phyloP scores from a whole-genome alignment of 53 echinoderm and acorn worm genomes.

The Temnopleurus reevesii region DNA sequence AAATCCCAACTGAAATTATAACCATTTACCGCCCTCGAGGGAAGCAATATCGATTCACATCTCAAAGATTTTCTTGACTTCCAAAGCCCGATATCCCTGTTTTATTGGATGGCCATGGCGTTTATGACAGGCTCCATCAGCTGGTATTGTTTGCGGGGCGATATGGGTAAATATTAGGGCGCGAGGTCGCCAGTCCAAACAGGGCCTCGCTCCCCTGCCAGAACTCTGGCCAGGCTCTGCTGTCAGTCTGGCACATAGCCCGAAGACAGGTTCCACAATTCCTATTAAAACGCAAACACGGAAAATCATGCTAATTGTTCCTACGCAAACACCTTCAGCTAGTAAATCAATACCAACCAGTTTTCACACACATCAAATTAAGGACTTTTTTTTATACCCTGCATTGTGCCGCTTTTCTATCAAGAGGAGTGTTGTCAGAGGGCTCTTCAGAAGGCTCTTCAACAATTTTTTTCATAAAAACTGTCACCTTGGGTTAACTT shows the following conservation, averaged over 20 bases:
- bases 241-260: not conserved
- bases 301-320: slow-evolving; percentile 42
- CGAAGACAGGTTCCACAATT: not conserved
- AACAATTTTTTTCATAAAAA: not conserved
- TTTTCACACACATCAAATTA: slow-evolving; percentile 29
- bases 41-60: not conserved
- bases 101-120: slow-evolving; percentile 25
- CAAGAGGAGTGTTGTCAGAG: not conserved
- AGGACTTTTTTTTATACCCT: not conserved
- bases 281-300: slow-evolving; percentile 28
- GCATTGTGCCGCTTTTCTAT: not conserved
- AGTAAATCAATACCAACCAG: slow-evolving; percentile 27
- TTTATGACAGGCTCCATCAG: not conserved
- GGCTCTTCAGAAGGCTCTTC: not conserved
- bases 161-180: not conserved
- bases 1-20: slow-evolving; percentile 15
- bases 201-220: not conserved
- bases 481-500: not conserved
- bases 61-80: slow-evolving; percentile 21
- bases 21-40: not conserved
- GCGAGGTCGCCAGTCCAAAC: not conserved
- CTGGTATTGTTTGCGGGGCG: not conserved
- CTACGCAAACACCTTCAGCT: slow-evolving; percentile 27
- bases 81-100: slow-evolving; percentile 1
- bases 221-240: not conserved